Evolutionary conservation across 2,797 vertebrate genomes (phyloP).

Genomic region (Epinephelus malabaricus): DNA sequence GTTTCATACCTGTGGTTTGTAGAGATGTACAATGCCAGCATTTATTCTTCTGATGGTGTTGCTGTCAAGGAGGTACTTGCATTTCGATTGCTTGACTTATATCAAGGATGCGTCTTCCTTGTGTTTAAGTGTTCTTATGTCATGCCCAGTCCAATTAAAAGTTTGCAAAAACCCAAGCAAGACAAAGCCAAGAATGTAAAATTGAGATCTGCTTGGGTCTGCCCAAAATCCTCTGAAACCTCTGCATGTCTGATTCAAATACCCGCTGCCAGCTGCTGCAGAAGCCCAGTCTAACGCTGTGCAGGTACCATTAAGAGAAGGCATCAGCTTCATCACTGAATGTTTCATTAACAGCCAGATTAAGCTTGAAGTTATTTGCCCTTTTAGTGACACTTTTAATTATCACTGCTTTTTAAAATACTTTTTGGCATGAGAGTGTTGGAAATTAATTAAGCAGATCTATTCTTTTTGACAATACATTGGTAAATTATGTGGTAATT

Average conservation of each 20-base stretch:
- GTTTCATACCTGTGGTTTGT: too few species aligned
- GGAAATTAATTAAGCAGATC: constrained; percentile 13
- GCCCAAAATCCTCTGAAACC: background rate
- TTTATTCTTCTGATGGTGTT: too few species aligned
- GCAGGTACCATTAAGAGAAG: background rate
- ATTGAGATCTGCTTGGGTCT: background rate
- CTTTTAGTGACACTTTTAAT: background rate
- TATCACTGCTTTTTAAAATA: background rate
- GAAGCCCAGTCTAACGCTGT: background rate
- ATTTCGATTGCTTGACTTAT: background rate
- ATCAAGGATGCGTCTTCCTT: background rate
- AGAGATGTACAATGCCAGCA: too few species aligned
- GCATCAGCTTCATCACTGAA: background rate
- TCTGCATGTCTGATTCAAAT: background rate
- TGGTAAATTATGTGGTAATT: constrained; percentile 22
- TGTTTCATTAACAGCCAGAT: background rate
- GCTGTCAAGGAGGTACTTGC: background rate
- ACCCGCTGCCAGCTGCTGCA: background rate
- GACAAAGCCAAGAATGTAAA: background rate
- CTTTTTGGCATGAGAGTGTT: background rate
- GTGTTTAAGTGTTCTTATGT: background rate
- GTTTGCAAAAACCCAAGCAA: background rate
- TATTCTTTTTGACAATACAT: background rate
- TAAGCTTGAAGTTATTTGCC: background rate
- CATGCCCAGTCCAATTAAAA: constrained; percentile 7